Conservation (phyloP, 2,113 vertebrate genomes). For the Calidris pugnax region DNA sequence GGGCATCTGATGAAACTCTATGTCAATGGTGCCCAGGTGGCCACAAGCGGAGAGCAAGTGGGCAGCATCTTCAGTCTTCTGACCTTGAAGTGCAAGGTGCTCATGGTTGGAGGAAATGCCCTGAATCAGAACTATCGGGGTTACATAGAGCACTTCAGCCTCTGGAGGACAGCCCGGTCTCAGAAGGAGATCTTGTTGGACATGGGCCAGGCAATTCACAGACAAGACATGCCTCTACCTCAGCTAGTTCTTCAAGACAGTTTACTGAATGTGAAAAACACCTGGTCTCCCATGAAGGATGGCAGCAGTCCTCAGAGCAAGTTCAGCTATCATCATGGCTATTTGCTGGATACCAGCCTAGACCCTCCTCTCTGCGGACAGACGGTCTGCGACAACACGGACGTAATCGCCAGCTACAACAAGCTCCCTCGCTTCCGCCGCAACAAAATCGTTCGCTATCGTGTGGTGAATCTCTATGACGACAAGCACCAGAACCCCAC, state of each 20-base stretch:
- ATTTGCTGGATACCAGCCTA: constrained; percentile 86
- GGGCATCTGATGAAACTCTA: constrained; percentile 92
- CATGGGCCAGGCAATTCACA: constrained; percentile 80
- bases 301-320: constrained; percentile 84
- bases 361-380: constrained; percentile 93
- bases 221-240: constrained; percentile 81
- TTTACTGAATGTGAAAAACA: constrained; percentile 87
- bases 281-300: constrained; percentile 93
- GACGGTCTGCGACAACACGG: constrained; percentile 90
- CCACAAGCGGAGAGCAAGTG: constrained; percentile 90
- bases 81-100: constrained; percentile 94
- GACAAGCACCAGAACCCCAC: constrained; percentile 83
- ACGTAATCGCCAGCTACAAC: constrained; percentile 93
- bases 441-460: constrained; percentile 90
- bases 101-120: constrained; percentile 93
- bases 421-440: constrained; percentile 85
- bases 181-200: constrained; percentile 89
- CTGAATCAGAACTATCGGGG: constrained; percentile 94
- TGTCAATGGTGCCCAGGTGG: constrained; percentile 94
- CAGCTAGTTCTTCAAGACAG: constrained; percentile 92
- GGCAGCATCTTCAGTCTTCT: constrained; percentile 93
- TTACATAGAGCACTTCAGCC: constrained; percentile 85
- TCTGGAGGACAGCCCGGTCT: constrained; percentile 89
- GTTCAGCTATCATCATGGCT: constrained; percentile 71
- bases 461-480: constrained; percentile 90